Base-by-base conservation (phyloP, 2,113 vertebrate genomes). In the Cephalopterus ornatus region DNA sequence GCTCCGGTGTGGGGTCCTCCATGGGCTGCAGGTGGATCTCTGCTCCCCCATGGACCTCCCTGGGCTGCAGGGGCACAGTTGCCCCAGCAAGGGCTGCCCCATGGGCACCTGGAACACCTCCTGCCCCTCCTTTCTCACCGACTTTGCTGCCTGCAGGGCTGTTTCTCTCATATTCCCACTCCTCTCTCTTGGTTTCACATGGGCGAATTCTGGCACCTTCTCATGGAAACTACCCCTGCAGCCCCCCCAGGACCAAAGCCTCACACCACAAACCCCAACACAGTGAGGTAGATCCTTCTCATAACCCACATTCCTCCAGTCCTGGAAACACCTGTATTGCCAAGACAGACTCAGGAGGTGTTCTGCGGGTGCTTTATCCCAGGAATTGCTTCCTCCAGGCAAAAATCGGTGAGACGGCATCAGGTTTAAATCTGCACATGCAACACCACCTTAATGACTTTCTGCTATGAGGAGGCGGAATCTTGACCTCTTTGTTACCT, bases 381-480 rank as follows among this genome's bases (percentile, higher is more conserved):
- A 71, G 17, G 50, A 75, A 42, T 50, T 66, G 14, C 7, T 50
- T 83, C 46, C 46, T 80, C 32, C 21, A 5, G 42, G 52, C 14
- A 78, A 70, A 77, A 62, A 28, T 17, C 37, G 47, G 33, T 32
- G n/a, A 75, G 28, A 35, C 3, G 1, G 7, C 28, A 46, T 19
- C 8, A 52, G 19, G 23, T 71, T 87, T 67, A 55, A 75, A 80
- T 8, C 20, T 37, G 79, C 52, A 47, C 19, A 15, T 4, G 26
- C 11, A 75, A 17, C 27, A 47, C 9, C 23, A 27, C 28, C 30
- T 24, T 37, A 59, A 59, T 26, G 46, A 8, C 33, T 27, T 24
- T 24, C 26, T 67, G 41, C 24, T 42, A 0, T 2, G 35, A 2
- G 6, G 16, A 42, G 16, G 14, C n/a, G 28, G 35, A 13, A 24